Conservation (phyloP, 1,140 invertebrate genomes). For the Lordiphosa collinella region DNA sequence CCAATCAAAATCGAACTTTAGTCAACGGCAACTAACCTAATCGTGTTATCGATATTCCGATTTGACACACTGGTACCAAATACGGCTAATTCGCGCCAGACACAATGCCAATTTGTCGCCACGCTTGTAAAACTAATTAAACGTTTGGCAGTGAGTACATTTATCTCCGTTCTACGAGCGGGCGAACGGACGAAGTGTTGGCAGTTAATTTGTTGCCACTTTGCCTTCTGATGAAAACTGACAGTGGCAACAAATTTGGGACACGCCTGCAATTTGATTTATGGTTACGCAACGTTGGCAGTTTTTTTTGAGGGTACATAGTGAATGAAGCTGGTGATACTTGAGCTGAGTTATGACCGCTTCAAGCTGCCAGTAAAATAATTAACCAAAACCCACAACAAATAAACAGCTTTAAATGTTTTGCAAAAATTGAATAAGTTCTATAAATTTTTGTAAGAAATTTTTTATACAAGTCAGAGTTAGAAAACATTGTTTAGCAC, state of each 20-base stretch:
- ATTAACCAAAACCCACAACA: constrained; percentile 10
- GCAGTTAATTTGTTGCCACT: constrained; percentile 53
- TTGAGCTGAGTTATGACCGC: constrained; percentile 43
- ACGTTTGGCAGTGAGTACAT: constrained; percentile 39
- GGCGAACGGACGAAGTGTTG: constrained; percentile 9
- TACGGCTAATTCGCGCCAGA: constrained; percentile 34
- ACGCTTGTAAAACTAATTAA: constrained; percentile 58
- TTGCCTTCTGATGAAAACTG: constrained; percentile 44
- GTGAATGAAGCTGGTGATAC: constrained; percentile 1
- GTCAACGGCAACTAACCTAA: constrained; percentile 17
- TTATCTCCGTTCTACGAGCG: constrained; percentile 26
- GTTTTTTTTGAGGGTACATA: constrained; percentile 38
- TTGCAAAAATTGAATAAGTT: no score
- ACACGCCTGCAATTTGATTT: constrained; percentile 60
- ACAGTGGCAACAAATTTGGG: constrained; percentile 33
- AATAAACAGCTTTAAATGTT: no score
- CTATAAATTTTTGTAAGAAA: no score
- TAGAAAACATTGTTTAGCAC: no score
- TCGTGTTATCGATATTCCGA: constrained; percentile 14
- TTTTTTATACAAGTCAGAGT: no score
- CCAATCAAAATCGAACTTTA: constrained; percentile 35
- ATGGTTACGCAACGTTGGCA: constrained; percentile 52
- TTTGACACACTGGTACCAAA: constrained; percentile 6
- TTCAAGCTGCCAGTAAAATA: constrained; percentile 29
- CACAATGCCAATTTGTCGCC: constrained; percentile 35